Conservation (phyloP, 2,113 vertebrate species). For the Chelonoidis abingdonii region DNA sequence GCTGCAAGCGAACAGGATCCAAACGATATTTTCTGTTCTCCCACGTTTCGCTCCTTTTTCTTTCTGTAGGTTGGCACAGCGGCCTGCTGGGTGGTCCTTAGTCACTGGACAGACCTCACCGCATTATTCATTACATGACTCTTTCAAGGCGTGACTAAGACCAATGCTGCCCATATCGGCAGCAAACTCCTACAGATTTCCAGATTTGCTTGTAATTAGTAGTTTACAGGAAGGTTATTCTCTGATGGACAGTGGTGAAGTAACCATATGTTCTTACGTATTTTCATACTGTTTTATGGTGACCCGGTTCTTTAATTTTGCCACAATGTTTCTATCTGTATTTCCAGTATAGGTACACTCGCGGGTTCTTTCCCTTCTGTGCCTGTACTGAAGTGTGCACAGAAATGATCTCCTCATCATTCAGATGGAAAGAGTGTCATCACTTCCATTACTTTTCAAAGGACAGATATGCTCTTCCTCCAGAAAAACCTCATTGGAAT, state of each 20-base stretch:
- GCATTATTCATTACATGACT: neutral
- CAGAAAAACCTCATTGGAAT: neutral
- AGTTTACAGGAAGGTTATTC: conserved; percentile 47
- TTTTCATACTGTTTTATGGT: conserved; percentile 16
- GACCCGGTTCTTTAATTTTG: neutral
- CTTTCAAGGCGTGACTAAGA: conserved; percentile 45
- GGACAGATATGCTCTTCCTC: neutral
- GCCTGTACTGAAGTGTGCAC: neutral
- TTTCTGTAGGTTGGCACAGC: neutral
- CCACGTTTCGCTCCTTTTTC: neutral
- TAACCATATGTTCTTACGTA: conserved; percentile 53
- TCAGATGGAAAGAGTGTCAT: neutral
- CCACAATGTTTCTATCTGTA: neutral
- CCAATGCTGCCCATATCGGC: conserved; percentile 26
- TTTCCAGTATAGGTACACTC: neutral
- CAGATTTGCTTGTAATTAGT: conserved; percentile 35
- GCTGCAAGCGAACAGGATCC: neutral
- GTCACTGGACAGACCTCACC: neutral
- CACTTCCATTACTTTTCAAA: neutral
- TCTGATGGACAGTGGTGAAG: conserved; percentile 34
- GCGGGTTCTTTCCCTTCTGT: conserved; percentile 2
- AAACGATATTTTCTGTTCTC: neutral
- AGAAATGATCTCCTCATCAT: neutral
- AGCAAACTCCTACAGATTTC: conserved; percentile 56
- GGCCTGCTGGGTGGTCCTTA: neutral